Percentiles rank a stretch among this genome's conserved stretches.
Evolutionary conservation across 2,113 vertebrate species (phyloP).

Genomic region (Suricata suricatta): DNA sequence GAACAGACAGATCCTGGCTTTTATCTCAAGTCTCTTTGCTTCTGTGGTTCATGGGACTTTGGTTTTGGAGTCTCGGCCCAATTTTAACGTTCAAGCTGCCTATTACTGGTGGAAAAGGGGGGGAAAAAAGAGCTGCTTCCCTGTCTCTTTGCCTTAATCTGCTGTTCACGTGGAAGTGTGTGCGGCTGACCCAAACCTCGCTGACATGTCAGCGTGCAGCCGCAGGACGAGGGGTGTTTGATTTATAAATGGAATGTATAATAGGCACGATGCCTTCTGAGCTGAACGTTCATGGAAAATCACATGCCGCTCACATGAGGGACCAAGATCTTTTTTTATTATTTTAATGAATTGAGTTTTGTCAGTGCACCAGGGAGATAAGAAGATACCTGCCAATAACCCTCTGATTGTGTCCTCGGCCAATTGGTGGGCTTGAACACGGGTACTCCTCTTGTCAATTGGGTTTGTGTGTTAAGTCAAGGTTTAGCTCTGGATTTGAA

Average conservation of each 20-base stretch:
- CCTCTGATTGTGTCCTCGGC: constrained; percentile 81
- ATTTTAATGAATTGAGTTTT: constrained; percentile 88
- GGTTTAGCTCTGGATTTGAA: constrained; percentile 76
- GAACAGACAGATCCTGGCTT: constrained; percentile 74
- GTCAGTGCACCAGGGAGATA: constrained; percentile 84
- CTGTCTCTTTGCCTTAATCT: constrained; percentile 85
- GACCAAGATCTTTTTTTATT: constrained; percentile 86
- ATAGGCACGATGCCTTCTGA: constrained; percentile 87
- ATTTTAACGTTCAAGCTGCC: constrained; percentile 83
- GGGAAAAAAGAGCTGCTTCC: constrained; percentile 80
- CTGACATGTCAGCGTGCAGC: constrained; percentile 87
- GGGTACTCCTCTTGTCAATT: constrained; percentile 65
- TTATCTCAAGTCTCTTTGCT: constrained; percentile 81
- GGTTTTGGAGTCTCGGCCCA: constrained; percentile 85
- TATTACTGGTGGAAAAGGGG: constrained; percentile 85
- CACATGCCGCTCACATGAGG: constrained; percentile 85
- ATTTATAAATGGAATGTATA: constrained; percentile 87
- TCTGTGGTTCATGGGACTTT: constrained; percentile 84
- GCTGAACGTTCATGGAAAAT: constrained; percentile 85
- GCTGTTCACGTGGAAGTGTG: constrained; percentile 84
- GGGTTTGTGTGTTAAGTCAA: constrained; percentile 76
- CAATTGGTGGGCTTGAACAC: constrained; percentile 80
- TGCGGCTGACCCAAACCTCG: constrained; percentile 86
- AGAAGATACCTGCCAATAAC: constrained; percentile 86
- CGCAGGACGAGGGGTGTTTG: constrained; percentile 85